Percentiles rank a stretch among this genome's conserved stretches.
Conservation (phyloP, 2,113 vertebrate genomes). For the Irena cyanogastra region DNA sequence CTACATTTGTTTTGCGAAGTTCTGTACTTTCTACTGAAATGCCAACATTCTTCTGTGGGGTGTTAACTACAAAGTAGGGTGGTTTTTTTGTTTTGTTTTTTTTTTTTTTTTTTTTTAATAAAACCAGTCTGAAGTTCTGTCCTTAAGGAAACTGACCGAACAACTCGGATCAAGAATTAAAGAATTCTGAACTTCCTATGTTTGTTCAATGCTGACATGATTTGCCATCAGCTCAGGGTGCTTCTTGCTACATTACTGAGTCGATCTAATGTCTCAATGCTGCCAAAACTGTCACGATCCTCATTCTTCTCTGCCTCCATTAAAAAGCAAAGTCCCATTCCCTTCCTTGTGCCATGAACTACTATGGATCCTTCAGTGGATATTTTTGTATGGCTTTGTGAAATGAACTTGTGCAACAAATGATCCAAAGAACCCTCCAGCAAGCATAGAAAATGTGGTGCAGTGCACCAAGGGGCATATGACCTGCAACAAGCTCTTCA, state of each 20-base stretch:
- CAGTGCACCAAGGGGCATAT: not conserved
- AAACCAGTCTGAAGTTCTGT: not conserved
- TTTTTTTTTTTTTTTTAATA: not conserved
- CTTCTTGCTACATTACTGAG: not conserved
- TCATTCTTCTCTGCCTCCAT: not conserved
- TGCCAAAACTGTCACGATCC: not conserved
- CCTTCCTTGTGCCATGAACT: not conserved
- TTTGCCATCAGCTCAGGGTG: not conserved
- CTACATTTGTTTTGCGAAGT: not conserved
- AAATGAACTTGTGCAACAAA: not conserved
- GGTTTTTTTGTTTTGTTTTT: not conserved
- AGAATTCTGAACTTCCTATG: not conserved
- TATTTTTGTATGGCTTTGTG: not conserved
- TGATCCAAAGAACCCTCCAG: not conserved
- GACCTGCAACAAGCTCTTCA: not conserved
- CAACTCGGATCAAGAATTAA: not conserved
- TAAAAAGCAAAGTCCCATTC: not conserved
- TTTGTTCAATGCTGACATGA: not conserved
- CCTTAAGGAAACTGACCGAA: not conserved
- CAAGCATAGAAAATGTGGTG: not conserved
- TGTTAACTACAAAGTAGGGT: not conserved
- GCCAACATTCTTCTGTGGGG: conserved; percentile 19
- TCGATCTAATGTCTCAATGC: not conserved
- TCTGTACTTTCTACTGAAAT: not conserved
- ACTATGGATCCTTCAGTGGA: not conserved